Evolutionary conservation across 2,797 vertebrate species (phyloP).

Genomic region (Poecilia velifera): DNA sequence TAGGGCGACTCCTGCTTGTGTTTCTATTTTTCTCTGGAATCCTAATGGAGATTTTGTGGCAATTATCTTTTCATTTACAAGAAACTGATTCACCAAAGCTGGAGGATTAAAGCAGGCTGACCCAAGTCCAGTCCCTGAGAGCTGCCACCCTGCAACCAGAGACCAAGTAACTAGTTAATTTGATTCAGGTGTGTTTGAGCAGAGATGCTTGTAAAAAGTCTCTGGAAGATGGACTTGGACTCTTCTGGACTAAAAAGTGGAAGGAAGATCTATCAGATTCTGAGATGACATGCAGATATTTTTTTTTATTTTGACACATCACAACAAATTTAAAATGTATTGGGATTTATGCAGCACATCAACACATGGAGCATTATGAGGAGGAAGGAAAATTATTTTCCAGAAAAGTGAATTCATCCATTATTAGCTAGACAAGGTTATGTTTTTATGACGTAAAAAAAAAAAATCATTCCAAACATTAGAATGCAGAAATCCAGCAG

Average conservation of each 20-base stretch:
- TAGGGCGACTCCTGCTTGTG: slow-evolving; percentile 42
- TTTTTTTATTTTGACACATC: neutral
- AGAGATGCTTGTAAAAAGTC: neutral
- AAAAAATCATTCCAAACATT: slow-evolving; percentile 8
- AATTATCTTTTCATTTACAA: neutral
- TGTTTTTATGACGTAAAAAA: neutral
- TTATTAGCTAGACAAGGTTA: slow-evolving; percentile 3
- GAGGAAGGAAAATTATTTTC: neutral
- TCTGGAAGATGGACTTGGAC: neutral
- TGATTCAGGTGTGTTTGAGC: neutral
- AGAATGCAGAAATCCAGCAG: slow-evolving; percentile 35
- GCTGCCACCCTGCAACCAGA: neutral
- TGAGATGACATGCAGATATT: neutral
- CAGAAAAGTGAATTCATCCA: neutral
- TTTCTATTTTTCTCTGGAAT: slow-evolving; percentile 43
- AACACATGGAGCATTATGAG: neutral
- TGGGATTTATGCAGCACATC: neutral
- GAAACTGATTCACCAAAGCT: neutral
- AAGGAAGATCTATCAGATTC: neutral
- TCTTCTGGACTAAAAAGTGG: neutral
- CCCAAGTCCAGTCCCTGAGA: neutral
- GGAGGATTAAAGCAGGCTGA: slow-evolving; percentile 1
- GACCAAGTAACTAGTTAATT: no score
- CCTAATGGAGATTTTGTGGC: slow-evolving; percentile 6
- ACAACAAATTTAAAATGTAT: neutral